phyloP scores from a whole-genome alignment of 2,113 vertebrate genomes.

The Macrotis lagotis region DNA sequence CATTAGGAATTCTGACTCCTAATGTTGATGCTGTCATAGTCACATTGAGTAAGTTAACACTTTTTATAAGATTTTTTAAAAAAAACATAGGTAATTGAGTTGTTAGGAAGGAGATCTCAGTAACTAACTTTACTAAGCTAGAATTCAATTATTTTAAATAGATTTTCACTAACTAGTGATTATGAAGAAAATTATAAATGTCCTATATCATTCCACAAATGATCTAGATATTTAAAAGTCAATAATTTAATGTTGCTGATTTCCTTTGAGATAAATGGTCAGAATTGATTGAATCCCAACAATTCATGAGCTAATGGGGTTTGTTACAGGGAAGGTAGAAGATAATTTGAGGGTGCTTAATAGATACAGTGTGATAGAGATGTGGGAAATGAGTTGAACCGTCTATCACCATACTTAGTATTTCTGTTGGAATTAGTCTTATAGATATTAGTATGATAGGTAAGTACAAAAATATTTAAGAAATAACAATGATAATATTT shows the following conservation, averaged over 20 bases:
- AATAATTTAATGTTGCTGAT: background rate
- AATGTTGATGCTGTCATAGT: background rate
- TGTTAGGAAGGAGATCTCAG: background rate
- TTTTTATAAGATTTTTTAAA: background rate
- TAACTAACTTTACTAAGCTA: constrained; percentile 15
- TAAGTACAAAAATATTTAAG: background rate
- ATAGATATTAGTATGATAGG: background rate
- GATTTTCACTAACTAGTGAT: background rate
- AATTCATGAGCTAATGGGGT: background rate
- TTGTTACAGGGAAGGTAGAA: background rate
- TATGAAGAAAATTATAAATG: background rate
- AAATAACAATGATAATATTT: background rate
- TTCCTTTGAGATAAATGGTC: background rate
- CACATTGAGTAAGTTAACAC: background rate
- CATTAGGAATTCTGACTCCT: constrained; percentile 34
- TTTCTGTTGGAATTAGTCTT: background rate
- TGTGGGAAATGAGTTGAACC: background rate
- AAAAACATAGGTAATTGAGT: background rate
- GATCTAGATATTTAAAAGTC: background rate
- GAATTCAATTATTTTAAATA: background rate
- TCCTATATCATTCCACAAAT: background rate
- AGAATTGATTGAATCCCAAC: background rate
- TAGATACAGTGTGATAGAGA: background rate
- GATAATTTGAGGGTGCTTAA: background rate
- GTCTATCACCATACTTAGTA: background rate